These are phyloP conservation scores for Idris sp. DNA, from an alignment of 1,140 invertebrate genomes.

Conservation along the genomic window DNA sequence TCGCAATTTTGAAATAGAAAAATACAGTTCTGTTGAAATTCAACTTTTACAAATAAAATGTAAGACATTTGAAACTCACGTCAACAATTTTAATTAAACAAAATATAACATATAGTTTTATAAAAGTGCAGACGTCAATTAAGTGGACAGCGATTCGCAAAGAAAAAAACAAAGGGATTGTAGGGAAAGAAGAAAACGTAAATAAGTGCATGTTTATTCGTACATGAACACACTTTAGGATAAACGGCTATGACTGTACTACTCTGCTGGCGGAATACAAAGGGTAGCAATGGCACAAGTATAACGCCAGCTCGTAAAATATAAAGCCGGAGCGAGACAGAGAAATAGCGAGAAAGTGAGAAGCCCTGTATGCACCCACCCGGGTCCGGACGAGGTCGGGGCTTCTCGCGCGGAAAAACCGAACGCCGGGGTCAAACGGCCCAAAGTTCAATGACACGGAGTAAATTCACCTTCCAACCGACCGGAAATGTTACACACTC, in stretches of 20 bases:
- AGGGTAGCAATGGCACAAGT: conserved; percentile 21
- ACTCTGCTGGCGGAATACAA: conserved; percentile 24
- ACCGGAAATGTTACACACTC: conserved; percentile 54
- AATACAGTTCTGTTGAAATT: too few relatives aligned
- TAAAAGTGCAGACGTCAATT: too few relatives aligned
- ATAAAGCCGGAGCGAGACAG: conserved; percentile 43
- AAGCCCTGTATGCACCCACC: conserved; percentile 4
- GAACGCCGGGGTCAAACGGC: conserved; percentile 74
- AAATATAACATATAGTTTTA: too few relatives aligned
- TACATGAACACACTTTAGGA: conserved; percentile 18
- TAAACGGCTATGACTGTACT: too few relatives aligned
- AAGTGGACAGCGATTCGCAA: background rate
- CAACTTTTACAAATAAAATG: too few relatives aligned
- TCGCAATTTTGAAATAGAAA: too few relatives aligned
- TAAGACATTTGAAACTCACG: too few relatives aligned
- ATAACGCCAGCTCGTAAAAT: conserved; percentile 25
- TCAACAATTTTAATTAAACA: too few relatives aligned
- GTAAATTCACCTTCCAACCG: conserved; percentile 72
- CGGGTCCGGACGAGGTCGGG: conserved; percentile 68
- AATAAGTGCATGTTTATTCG: conserved; percentile 24
- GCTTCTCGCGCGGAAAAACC: conserved; percentile 74
- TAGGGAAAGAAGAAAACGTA: conserved; percentile 5
- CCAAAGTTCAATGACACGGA: conserved; percentile 74
- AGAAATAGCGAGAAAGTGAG: conserved; percentile 47
- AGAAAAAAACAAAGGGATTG: background rate